Base-by-base conservation (phyloP, 2,797 vertebrate genomes). In the Synaphobranchus kaupii region DNA sequence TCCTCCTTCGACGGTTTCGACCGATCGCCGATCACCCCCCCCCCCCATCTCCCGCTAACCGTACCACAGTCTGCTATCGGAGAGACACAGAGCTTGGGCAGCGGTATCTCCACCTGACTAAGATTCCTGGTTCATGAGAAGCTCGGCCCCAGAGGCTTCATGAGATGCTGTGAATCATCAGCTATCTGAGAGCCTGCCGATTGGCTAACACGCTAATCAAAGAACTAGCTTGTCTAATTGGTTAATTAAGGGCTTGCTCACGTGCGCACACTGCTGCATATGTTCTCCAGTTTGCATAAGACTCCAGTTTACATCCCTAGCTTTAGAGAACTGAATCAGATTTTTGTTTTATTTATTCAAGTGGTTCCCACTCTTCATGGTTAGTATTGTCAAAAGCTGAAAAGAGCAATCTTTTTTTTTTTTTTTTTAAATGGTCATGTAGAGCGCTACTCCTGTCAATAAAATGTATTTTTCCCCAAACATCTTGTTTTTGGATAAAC, bases 401-500 rank as follows among this genome's bases (percentile, higher is more conserved):
- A 12, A 12, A 47, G 34, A 13, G 15, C 10, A 73, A 2, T 73
- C n/a, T n/a, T n/a, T 34, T 34, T 31, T 10, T 13, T 1, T 73
- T 78, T 60, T 34, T 47, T 12, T 1, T 47, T 15, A 78, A 47
- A 22, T 80, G 76, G 1, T n/a, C 20, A 3, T n/a, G 17, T 25
- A 25, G 39, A 22, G 76, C 76, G 22, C 39, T 48, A 31, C 22
- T 25, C 5, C 76, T 28, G 10, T 48, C 44, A 44, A 80, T 48
- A 80, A 48, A 80, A 47, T 80, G 50, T n/a, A 48, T 80, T 80
- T 48, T 34, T 15, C 28, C 15, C 34, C 34, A 80, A 48, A 48
- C 44, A 80, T 80, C 44, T 80, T 80, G 39, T 25, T 80, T 80
- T 10, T 80, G 7, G 10, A 80, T 80, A 80, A 47, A 80, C 76